These are phyloP conservation scores for Leiothrix lutea DNA, from an alignment of 2,113 vertebrate species.

Conservation along the genomic window DNA sequence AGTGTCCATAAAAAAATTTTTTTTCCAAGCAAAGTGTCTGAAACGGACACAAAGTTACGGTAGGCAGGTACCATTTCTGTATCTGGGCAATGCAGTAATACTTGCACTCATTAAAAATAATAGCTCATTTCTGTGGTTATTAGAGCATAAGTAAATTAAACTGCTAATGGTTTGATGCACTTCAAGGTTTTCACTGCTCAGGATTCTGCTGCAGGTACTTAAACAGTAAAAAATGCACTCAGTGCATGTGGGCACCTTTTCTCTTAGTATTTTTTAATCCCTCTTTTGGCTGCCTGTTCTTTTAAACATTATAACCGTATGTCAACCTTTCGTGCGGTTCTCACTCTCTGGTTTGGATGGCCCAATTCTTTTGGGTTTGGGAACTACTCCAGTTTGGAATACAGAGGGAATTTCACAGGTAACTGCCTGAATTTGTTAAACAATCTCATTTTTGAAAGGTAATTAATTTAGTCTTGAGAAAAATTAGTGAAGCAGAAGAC, in stretches of 20 bases:
- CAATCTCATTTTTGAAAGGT: neutral
- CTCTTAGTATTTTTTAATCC: neutral
- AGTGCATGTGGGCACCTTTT: neutral
- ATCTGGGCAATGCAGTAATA: conserved; percentile 5
- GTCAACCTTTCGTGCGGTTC: neutral
- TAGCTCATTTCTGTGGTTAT: conserved; percentile 60
- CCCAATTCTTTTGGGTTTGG: neutral
- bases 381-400: neutral
- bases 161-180: conserved; percentile 29
- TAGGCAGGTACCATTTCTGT: neutral
- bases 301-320: neutral
- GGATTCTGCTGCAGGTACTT: neutral
- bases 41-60: neutral
- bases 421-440: neutral
- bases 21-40: neutral
- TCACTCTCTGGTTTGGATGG: neutral
- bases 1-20: neutral
- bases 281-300: neutral
- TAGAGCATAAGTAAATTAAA: conserved; percentile 56
- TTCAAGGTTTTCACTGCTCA: neutral
- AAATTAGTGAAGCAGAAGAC: neutral
- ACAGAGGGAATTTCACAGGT: neutral
- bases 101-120: conserved; percentile 59
- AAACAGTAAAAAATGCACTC: neutral
- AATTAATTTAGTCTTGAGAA: neutral